Base-by-base conservation (phyloP, 2,888 invertebrate species). In the Hyalella azteca region DNA sequence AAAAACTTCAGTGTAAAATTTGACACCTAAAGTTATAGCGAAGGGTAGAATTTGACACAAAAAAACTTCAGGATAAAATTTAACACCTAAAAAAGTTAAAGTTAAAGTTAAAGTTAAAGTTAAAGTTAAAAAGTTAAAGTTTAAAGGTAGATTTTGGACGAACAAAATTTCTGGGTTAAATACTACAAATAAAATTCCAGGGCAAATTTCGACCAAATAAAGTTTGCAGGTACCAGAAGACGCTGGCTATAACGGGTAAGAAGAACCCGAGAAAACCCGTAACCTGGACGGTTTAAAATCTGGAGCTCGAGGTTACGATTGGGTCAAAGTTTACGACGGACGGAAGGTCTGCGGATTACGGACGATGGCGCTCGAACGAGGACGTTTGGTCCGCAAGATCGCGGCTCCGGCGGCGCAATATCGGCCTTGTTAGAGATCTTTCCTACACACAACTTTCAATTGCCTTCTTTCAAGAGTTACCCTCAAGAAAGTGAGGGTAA, bases 381-480 rank as follows among this genome's bases (percentile, higher is more conserved):
- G 54, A 54, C 29, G 54, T 54, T 54, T 26, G 26, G 54, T 7
- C 54, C 54, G 54, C 54, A 3, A n/a, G 54, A 29, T 54, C 54
- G 54, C 54, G 26, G 26, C 22, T 54, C 54, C 54, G 54, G 29
- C 54, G 29, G 19, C 54, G 26, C 54, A 54, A 54, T 54, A 54
- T 54, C 54, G 54, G 54, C 54, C 54, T 54, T 54, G 54, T 54
- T 54, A 54, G 54, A 5, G 26, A 54, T 29, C 26, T 22, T 29
- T 26, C 29, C 54, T 22, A 54, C 54, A 26, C 54, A 26, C 29
- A 26, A 22, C 54, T 54, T 54, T 54, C 54, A 54, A 54, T 54
- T 54, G 54, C 54, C 54, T 54, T 29, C 22, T 54, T 54, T 54
- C 29, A 54, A 54, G 26, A 54, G 54, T n/a, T n/a, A n/a, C n/a